Evolutionary conservation across 2,797 vertebrate species (phyloP).

Genomic region (Rhinoraja longicauda): DNA sequence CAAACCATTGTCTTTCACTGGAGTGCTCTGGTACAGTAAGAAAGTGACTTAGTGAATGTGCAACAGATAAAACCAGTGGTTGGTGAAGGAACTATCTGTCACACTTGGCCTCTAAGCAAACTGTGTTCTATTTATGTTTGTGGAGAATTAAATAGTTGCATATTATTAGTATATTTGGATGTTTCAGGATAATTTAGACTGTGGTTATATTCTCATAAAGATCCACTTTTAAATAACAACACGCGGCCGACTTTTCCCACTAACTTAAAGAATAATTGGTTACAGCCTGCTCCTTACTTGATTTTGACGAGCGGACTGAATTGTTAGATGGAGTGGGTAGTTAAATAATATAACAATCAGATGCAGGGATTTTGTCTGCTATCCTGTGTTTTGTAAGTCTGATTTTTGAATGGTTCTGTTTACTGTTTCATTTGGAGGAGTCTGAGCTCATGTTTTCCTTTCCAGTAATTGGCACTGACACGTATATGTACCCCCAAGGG

Average conservation of each 20-base stretch:
- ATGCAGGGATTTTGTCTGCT: background rate
- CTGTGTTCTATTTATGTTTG: background rate
- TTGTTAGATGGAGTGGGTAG: background rate
- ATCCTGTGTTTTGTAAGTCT: background rate
- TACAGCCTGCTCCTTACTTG: background rate
- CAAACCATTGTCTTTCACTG: constrained; percentile 39
- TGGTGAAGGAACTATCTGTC: background rate
- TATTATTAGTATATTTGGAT: background rate
- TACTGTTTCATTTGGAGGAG: background rate
- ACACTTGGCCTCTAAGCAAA: background rate
- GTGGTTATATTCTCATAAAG: background rate
- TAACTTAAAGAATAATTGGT: background rate
- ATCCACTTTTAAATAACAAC: background rate
- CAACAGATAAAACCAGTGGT: background rate
- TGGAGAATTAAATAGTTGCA: background rate
- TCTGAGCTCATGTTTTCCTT: constrained; percentile 25
- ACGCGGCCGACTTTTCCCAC: background rate
- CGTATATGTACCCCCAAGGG: background rate
- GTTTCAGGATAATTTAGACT: background rate
- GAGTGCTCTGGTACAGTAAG: background rate
- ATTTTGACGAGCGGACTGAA: background rate
- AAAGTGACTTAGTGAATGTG: background rate
- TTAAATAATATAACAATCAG: background rate
- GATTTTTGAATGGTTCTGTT: constrained; percentile 12
- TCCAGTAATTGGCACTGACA: background rate